Conservation (phyloP, 2,888 invertebrate genomes). For the Cosmia pyralina region DNA sequence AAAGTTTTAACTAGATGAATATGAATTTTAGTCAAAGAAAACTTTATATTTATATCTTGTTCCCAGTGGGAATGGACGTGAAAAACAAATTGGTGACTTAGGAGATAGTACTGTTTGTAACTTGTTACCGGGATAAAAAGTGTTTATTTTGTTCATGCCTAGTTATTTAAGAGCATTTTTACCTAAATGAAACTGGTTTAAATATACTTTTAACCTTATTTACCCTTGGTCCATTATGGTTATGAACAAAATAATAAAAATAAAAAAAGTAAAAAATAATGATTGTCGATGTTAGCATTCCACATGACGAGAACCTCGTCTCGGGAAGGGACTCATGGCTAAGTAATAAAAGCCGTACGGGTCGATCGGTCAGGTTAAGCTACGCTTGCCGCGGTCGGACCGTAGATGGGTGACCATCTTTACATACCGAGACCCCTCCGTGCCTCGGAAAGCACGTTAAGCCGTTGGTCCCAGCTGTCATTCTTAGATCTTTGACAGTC, state of each 20-base stretch:
- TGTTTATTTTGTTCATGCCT: conserved; percentile 30
- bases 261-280: too few relatives aligned
- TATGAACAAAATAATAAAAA: background rate
- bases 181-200: background rate
- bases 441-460: too few relatives aligned
- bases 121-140: conserved; percentile 49
- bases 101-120: conserved; percentile 32
- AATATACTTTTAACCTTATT: conserved; percentile 7
- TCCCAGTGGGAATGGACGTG: conserved; percentile 35
- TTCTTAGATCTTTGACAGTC: too few relatives aligned
- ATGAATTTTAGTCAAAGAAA: conserved; percentile 7
- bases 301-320: too few relatives aligned
- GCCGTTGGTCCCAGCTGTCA: too few relatives aligned
- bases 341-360: too few relatives aligned
- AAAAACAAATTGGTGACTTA: conserved; percentile 45
- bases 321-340: too few relatives aligned
- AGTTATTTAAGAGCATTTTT: conserved; percentile 26
- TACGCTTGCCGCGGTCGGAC: too few relatives aligned
- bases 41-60: conserved; percentile 27
- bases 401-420: too few relatives aligned
- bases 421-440: too few relatives aligned
- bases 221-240: background rate
- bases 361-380: too few relatives aligned
- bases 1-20: conserved; percentile 11
- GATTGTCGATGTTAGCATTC: too few relatives aligned